Evolutionary conservation across 1,140 invertebrate genomes (phyloP).

Genomic region (Calliopsis andreniformis): DNA sequence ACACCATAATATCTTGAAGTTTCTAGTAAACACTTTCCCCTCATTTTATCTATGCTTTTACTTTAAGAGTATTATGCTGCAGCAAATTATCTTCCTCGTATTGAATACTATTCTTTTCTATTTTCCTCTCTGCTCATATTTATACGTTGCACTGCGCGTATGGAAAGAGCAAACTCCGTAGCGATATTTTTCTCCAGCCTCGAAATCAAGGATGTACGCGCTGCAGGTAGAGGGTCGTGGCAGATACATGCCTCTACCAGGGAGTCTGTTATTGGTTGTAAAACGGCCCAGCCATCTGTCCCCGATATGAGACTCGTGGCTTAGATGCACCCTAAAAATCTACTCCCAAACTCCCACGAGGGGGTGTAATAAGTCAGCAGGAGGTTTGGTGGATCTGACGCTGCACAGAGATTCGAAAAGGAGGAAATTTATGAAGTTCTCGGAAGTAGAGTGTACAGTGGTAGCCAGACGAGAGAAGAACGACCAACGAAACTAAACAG

Average conservation of each 20-base stretch:
- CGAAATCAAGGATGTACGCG: constrained; percentile 45
- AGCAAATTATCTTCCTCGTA: constrained; percentile 21
- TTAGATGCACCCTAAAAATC: constrained; percentile 67
- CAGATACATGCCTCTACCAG: constrained; percentile 3
- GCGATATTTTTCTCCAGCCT: constrained; percentile 35
- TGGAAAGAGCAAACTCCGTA: constrained; percentile 27
- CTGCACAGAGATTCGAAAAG: neutral
- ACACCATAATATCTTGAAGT: too few species aligned
- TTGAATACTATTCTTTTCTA: constrained; percentile 12
- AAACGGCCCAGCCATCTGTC: constrained; percentile 69
- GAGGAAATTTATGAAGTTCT: neutral
- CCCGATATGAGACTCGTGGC: constrained; percentile 67
- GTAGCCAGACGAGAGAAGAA: too few species aligned
- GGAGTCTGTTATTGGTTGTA: constrained; percentile 71
- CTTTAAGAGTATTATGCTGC: constrained; percentile 1
- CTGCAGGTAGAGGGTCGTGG: neutral
- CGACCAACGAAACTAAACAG: too few species aligned
- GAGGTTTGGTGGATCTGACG: neutral
- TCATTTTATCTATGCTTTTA: constrained; percentile 9
- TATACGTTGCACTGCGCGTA: constrained; percentile 9
- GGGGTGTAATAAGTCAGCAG: constrained; percentile 65
- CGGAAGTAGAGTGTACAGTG: neutral
- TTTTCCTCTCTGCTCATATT: constrained; percentile 23
- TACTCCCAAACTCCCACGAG: constrained; percentile 45
- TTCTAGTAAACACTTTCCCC: constrained; percentile 10